Evolutionary conservation across 2,797 vertebrate species (phyloP), one percentile per base, ranked within the genome.

Genomic region (Hemibagrus guttatus): DNA sequence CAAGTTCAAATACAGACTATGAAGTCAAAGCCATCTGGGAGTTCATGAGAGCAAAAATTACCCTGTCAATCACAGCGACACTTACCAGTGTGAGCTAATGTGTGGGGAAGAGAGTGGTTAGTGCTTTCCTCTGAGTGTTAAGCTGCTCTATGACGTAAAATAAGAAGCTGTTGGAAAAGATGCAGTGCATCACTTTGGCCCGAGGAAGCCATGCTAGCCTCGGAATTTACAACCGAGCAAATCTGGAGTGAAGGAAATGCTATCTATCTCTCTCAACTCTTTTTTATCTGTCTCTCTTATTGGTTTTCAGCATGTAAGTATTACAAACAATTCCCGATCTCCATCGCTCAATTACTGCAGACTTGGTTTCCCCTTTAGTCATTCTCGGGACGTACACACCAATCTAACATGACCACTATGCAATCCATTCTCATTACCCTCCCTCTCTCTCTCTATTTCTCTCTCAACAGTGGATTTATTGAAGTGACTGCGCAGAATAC

Each of bases 351-450:
- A 80, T 61, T 63, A 46, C 35, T 17, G 39, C 79, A 81, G 58
- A 46, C 58, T 28, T 4, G 59, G 26, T 46, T 81, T 64, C 59
- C 79, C 64, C 59, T 63, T 81, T 81, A 81, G 23, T 81, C 59
- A 81, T 81, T 81, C 79, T 2, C 79, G 7, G 26, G 39, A 81
- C 59, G 26, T 64, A 81, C 79, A n/a, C 58, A 86, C 79, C 63
- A 71, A 68, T 79, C 81, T 80, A 79, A 84, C 78, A 58, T 26
- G 42, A 23, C 86, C 76, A 54, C 23, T 87, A 49, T 39, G 81
- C 75, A 49, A 87, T 84, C 75, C 49, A 63, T 87, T 72, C 86
- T 87, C 86, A 84, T 87, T 87, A 84, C 46, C 64, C 63, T 59
- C 19, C 2, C 81, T 31, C 78, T 26, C 66, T n/a, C 23, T 71